Percentiles rank a stretch among this genome's conserved stretches.
These are phyloP conservation scores for Neoscelio sp. DNA, from an alignment of 2,888 invertebrate genomes.

Conservation along the genomic window DNA sequence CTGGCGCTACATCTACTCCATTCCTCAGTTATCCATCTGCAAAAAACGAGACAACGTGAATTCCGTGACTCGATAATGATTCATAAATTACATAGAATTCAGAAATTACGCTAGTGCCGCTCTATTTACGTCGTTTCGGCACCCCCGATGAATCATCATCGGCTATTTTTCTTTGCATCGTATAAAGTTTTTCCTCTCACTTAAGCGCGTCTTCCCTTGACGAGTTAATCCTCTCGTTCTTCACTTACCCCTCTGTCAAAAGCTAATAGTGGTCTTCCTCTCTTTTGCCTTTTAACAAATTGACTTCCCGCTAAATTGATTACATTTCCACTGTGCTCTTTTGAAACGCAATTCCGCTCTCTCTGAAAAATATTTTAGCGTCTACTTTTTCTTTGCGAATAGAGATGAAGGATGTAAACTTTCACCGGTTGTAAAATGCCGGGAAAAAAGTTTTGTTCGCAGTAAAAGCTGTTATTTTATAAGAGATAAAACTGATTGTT, in stretches of 20 bases:
- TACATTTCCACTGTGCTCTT: conserved; percentile 51
- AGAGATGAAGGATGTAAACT: conserved; percentile 41
- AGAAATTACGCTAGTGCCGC: neutral
- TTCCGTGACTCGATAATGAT: conserved; percentile 27
- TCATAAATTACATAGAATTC: too few species aligned
- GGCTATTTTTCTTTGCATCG: conserved; percentile 49
- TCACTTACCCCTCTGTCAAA: conserved; percentile 61
- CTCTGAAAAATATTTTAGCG: conserved; percentile 50
- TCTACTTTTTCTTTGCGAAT: conserved; percentile 55
- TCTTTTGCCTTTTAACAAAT: conserved; percentile 60
- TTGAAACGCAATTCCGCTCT: conserved; percentile 27
- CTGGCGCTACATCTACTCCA: conserved; percentile 95
- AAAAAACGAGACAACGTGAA: conserved; percentile 70
- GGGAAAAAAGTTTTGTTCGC: conserved; percentile 29
- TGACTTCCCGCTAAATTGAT: conserved; percentile 62
- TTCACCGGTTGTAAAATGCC: conserved; percentile 30
- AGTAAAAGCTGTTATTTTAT: conserved; percentile 12
- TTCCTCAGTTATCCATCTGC: conserved; percentile 94
- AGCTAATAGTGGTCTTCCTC: conserved; percentile 55
- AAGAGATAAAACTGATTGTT: conserved; percentile 20
- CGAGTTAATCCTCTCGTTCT: conserved; percentile 59
- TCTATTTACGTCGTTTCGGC: conserved; percentile 46
- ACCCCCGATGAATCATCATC: conserved; percentile 42
- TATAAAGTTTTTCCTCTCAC: conserved; percentile 61
- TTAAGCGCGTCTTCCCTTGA: conserved; percentile 45